phyloP scores from a whole-genome alignment of 2,113 vertebrate genomes.

The Aplodontia rufa region DNA sequence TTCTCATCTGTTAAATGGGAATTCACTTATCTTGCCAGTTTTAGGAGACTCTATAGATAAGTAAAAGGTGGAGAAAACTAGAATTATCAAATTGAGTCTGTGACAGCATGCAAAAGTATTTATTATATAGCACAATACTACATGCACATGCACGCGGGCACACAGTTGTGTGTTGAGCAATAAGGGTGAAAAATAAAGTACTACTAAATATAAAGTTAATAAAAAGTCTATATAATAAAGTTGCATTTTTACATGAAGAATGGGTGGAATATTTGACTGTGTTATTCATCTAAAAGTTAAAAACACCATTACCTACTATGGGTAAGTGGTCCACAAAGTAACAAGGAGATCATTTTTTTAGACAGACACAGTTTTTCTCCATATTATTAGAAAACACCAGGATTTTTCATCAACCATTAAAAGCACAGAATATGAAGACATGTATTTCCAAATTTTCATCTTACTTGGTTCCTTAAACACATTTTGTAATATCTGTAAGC shows the following conservation, averaged over 20 bases:
- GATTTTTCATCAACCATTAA: neutral
- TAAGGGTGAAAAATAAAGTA: neutral
- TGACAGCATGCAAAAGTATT: neutral
- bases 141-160: too few relatives aligned
- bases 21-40: neutral
- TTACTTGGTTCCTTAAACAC: neutral
- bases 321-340: too few relatives aligned
- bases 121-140: neutral
- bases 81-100: neutral
- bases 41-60: neutral
- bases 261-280: neutral
- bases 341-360: too few relatives aligned
- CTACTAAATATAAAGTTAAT: neutral
- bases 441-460: neutral
- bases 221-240: neutral
- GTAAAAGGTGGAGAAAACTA: neutral
- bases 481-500: neutral
- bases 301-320: accelerated
- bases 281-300: neutral
- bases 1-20: neutral
- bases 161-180: neutral
- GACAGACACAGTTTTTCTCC: neutral
- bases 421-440: neutral
- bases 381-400: neutral
- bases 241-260: neutral